These are phyloP conservation scores for Sebastolobus altivelis DNA, from an alignment of 2,797 vertebrate genomes.

Conservation along the genomic window DNA sequence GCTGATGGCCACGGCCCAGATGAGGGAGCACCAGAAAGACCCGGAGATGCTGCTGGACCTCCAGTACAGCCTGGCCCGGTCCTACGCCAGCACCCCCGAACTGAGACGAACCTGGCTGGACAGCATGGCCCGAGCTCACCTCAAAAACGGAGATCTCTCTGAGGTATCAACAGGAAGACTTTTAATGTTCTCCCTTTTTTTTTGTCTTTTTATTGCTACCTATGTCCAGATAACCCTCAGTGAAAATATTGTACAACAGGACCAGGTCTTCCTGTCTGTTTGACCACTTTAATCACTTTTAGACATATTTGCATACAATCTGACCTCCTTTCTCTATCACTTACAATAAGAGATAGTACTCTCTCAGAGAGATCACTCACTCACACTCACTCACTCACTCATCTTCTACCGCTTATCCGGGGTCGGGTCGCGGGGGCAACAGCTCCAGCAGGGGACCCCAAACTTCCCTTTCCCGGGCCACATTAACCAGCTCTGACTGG, in stretches of 20 bases:
- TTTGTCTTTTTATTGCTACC: background rate
- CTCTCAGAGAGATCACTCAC: background rate
- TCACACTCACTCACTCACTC: too few relatives aligned
- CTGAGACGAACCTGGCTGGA: slow-evolving; percentile 97
- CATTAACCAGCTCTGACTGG: too few relatives aligned
- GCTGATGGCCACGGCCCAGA: slow-evolving; percentile 98
- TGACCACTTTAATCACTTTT: background rate
- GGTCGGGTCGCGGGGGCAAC: too few relatives aligned
- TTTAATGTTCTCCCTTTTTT: background rate
- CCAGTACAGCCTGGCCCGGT: slow-evolving; percentile 96
- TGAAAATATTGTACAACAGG: background rate
- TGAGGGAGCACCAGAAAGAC: slow-evolving; percentile 97
- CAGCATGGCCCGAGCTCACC: slow-evolving; percentile 97
- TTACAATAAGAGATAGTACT: background rate
- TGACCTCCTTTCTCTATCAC: background rate
- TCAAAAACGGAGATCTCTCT: slow-evolving; percentile 95
- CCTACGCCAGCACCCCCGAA: slow-evolving; percentile 96
- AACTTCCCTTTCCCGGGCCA: too few relatives aligned
- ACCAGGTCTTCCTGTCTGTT: background rate
- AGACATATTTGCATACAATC: background rate
- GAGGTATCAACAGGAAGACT: slow-evolving; percentile 84
- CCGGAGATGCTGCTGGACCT: slow-evolving; percentile 97
- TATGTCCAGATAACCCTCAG: background rate
- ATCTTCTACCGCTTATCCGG: too few relatives aligned
- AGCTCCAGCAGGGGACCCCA: too few relatives aligned